phyloP scores from a whole-genome alignment of 2,113 vertebrate genomes.

The Capra hircus region DNA sequence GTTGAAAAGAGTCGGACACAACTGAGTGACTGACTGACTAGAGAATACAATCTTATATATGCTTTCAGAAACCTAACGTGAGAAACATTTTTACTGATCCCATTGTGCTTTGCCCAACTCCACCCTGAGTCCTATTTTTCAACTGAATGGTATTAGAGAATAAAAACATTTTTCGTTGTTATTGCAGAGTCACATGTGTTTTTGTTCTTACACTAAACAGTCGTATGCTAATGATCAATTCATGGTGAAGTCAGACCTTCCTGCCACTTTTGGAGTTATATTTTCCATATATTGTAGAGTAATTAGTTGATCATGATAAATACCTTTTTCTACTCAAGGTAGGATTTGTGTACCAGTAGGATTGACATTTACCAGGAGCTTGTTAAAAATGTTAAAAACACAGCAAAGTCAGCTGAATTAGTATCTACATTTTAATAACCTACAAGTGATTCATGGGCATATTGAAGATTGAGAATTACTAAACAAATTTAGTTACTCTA shows the following conservation, averaged over 20 bases:
- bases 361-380: background rate
- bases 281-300: background rate
- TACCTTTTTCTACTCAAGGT: background rate
- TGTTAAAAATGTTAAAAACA: background rate
- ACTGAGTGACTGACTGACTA: background rate
- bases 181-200: background rate
- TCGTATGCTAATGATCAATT: background rate
- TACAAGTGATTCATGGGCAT: background rate
- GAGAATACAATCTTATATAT: background rate
- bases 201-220: background rate
- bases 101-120: rapidly evolving
- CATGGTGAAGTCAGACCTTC: background rate
- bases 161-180: background rate
- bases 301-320: background rate
- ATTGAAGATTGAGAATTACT: background rate
- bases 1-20: background rate
- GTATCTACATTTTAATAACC: background rate
- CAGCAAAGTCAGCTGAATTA: background rate
- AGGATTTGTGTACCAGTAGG: background rate
- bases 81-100: background rate
- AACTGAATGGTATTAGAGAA: background rate
- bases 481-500: background rate
- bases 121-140: rapidly evolving
- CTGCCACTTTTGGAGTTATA: background rate
- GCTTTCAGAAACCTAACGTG: background rate